These are phyloP conservation scores for Nephrotoma guestfalica DNA, from an alignment of 2,888 invertebrate species.

Conservation along the genomic window DNA sequence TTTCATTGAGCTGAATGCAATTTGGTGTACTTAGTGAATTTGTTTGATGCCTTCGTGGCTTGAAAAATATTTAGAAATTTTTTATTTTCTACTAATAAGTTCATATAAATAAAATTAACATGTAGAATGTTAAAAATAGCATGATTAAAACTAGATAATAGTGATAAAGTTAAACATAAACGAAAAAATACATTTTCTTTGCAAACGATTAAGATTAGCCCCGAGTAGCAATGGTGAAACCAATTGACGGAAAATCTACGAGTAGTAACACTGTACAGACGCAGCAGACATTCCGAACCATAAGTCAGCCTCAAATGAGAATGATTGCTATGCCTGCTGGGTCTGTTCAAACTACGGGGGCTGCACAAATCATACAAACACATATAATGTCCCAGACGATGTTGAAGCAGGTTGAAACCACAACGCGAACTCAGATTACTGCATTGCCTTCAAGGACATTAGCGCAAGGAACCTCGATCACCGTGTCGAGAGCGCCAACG, in stretches of 20 bases:
- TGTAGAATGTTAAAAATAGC: background rate
- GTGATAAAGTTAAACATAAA: background rate
- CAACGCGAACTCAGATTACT: slow-evolving; percentile 28
- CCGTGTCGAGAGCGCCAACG: slow-evolving; percentile 28
- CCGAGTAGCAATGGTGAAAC: slow-evolving; percentile 37
- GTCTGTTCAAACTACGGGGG: slow-evolving; percentile 19
- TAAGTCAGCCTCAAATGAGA: slow-evolving; percentile 7
- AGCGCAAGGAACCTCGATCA: slow-evolving; percentile 32
- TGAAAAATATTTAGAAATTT: background rate
- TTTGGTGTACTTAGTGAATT: background rate
- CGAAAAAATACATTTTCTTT: slow-evolving; percentile 11
- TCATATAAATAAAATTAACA: background rate
- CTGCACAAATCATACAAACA: slow-evolving; percentile 29
- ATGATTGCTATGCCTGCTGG: slow-evolving; percentile 9
- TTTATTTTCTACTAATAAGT: background rate
- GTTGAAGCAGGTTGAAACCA: slow-evolving; percentile 31
- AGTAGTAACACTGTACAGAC: slow-evolving; percentile 14
- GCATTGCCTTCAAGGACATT: slow-evolving; percentile 28
- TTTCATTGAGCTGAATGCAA: background rate
- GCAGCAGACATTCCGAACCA: slow-evolving; percentile 8
- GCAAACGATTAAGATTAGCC: slow-evolving; percentile 29
- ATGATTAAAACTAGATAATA: background rate
- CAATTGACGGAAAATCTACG: slow-evolving; percentile 23
- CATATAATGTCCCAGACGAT: slow-evolving; percentile 36
- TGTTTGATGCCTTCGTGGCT: background rate